A percentile compares a stretch with the other conserved stretches of the same genome.
Evolutionary conservation across 2,797 vertebrate species (phyloP).

Genomic region (Psittacula echo): DNA sequence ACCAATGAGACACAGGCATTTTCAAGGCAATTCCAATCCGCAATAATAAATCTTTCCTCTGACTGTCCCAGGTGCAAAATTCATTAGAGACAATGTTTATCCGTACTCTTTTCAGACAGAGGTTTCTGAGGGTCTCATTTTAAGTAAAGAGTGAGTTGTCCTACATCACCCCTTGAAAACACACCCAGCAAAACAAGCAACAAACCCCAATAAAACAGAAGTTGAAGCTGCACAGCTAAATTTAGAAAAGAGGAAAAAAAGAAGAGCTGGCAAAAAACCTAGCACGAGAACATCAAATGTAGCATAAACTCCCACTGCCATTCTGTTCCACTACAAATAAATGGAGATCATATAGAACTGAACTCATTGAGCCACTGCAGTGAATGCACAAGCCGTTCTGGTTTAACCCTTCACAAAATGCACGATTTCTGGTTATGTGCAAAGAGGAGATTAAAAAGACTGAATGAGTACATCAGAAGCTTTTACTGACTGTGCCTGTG

Average conservation of each 20-base stretch:
- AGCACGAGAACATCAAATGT: constrained; percentile 65
- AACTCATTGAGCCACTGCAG: constrained; percentile 57
- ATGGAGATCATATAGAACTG: neutral
- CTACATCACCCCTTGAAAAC: constrained; percentile 36
- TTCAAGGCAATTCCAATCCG: neutral
- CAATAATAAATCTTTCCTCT: neutral
- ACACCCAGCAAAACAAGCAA: neutral
- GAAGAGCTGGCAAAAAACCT: constrained; percentile 49
- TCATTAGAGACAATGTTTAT: neutral
- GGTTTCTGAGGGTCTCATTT: constrained; percentile 54
- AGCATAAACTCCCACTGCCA: constrained; percentile 67
- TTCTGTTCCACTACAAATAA: constrained; percentile 68
- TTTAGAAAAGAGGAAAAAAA: constrained; percentile 63
- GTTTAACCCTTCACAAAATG: constrained; percentile 41
- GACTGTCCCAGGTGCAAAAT: neutral
- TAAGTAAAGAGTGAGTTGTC: constrained; percentile 57
- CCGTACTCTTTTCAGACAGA: constrained; percentile 39
- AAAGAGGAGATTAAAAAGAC: neutral
- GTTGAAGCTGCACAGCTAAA: constrained; percentile 68
- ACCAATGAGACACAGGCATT: neutral
- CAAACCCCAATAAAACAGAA: constrained; percentile 61
- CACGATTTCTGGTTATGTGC: neutral
- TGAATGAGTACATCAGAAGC: constrained; percentile 31
- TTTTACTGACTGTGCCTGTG: constrained; percentile 15
- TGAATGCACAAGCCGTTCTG: constrained; percentile 5